phyloP scores from a whole-genome alignment of 2,797 vertebrate species.

The Linurgus olivaceus region DNA sequence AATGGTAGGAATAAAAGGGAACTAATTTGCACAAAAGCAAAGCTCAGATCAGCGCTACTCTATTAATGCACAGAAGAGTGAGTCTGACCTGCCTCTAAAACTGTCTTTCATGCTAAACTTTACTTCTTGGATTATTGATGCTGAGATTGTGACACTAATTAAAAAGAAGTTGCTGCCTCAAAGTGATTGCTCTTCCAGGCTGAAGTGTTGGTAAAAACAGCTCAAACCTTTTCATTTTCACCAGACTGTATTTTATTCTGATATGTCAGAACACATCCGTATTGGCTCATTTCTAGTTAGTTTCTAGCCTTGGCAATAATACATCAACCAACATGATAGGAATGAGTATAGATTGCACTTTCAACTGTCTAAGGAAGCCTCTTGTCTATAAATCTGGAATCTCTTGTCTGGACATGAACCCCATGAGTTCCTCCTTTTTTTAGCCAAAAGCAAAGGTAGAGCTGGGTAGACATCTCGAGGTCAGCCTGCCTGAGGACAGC shows the following conservation, averaged over 20 bases:
- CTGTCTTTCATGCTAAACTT: not conserved
- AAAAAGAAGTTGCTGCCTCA: not conserved
- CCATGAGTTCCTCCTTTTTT: not conserved
- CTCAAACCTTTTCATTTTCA: not conserved
- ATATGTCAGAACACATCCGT: not conserved
- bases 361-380: not conserved
- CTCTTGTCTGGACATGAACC: not conserved
- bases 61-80: not conserved
- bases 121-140: not conserved
- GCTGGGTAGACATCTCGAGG: not conserved
- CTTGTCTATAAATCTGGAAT: not conserved
- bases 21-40: not conserved
- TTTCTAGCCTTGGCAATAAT: not conserved
- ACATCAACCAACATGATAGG: not conserved
- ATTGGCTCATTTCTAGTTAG: not conserved
- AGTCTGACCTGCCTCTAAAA: not conserved
- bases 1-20: not conserved
- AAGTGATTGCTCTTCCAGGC: not conserved
- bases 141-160: not conserved
- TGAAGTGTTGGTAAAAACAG: not conserved
- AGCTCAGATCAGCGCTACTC: not conserved
- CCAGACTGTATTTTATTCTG: not conserved
- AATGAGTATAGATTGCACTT: not conserved
- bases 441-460: not conserved
- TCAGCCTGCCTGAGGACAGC: not conserved